Evolutionary conservation across 2,888 invertebrate genomes (phyloP).

Genomic region (Amblyjoppa proteus): DNA sequence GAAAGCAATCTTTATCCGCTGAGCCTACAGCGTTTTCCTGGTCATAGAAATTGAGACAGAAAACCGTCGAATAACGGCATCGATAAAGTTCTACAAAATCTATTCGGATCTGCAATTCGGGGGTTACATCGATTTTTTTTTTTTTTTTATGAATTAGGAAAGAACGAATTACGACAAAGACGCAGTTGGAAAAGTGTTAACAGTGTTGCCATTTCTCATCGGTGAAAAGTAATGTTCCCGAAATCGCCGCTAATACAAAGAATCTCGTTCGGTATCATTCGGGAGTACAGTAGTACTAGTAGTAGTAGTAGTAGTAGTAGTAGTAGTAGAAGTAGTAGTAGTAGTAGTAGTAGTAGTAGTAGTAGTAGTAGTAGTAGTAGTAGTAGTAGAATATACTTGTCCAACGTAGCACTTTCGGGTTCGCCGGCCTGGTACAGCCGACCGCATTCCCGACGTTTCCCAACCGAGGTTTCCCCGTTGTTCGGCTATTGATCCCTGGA

Average conservation of each 20-base stretch:
- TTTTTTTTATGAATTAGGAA: background rate
- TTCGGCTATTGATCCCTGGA: constrained; percentile 79
- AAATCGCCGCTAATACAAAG: constrained; percentile 9
- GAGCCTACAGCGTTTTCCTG: background rate
- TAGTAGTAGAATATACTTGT: constrained; percentile 46
- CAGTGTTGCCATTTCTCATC: background rate
- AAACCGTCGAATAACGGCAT: background rate
- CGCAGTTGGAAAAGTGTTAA: background rate
- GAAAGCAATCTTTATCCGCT: background rate
- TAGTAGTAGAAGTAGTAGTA: constrained; percentile 1
- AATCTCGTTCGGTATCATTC: constrained; percentile 17
- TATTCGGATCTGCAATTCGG: background rate
- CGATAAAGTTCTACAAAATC: background rate
- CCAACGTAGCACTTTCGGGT: constrained; percentile 64
- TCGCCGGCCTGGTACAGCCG: constrained; percentile 69
- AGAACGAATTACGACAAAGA: background rate
- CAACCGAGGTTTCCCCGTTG: constrained; percentile 74
- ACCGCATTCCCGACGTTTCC: constrained; percentile 73
- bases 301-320: too few species aligned
- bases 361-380: background rate
- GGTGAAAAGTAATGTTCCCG: constrained; percentile 33
- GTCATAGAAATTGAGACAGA: background rate
- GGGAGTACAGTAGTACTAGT: background rate
- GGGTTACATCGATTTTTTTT: background rate
- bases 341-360: background rate